Evolutionary conservation across 2,888 invertebrate genomes (phyloP).

Genomic region (Hetaerina titia): DNA sequence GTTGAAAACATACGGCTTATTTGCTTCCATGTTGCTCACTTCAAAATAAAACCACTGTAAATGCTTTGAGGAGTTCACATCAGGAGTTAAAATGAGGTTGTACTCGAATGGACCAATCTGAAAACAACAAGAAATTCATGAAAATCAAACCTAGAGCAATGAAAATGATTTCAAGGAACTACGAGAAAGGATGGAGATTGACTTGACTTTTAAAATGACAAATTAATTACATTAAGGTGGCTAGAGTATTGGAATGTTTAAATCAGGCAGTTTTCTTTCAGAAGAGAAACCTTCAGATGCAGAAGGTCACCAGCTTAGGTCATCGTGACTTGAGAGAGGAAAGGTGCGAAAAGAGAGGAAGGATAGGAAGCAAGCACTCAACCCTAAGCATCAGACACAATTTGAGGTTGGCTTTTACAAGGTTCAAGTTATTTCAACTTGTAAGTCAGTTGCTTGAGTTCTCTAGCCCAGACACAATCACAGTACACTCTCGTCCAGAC

Average conservation of each 20-base stretch:
- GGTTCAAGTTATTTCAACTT: too few relatives aligned
- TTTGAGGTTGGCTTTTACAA: too few relatives aligned
- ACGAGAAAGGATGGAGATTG: neutral
- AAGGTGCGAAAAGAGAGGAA: too few relatives aligned
- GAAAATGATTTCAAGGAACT: neutral
- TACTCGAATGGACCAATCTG: constrained; percentile 88
- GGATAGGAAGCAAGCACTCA: too few relatives aligned
- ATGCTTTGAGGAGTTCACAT: constrained; percentile 88
- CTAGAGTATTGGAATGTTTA: neutral
- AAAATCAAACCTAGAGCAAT: neutral
- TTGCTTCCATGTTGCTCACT: constrained; percentile 86
- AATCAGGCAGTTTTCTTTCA: too few relatives aligned
- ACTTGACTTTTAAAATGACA: constrained; percentile 13
- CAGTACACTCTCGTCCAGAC: too few relatives aligned
- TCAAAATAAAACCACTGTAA: constrained; percentile 96
- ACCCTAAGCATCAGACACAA: too few relatives aligned
- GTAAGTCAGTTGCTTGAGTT: too few relatives aligned
- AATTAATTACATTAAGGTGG: neutral
- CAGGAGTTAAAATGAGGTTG: constrained; percentile 89
- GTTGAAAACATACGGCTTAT: constrained; percentile 88
- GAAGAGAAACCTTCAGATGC: too few relatives aligned
- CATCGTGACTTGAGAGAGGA: too few relatives aligned
- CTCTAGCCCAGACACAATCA: too few relatives aligned
- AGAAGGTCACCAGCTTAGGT: too few relatives aligned
- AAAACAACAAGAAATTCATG: constrained; percentile 72